Base-by-base conservation (phyloP, 2,797 vertebrate genomes). In the Poecilia picta region DNA sequence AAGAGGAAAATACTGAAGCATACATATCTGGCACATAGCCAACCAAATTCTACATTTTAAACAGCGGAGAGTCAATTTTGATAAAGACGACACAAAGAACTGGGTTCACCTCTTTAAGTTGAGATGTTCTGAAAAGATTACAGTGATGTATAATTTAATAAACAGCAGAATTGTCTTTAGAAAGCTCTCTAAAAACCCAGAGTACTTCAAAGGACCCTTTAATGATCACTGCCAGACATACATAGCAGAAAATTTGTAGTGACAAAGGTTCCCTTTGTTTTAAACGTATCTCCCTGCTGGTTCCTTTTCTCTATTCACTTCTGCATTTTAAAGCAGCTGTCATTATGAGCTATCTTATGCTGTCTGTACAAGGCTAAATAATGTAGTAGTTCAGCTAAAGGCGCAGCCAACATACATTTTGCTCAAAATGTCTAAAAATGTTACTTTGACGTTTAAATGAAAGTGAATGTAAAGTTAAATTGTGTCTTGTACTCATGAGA, bases 221-320 rank as follows among this genome's bases (percentile, higher is more conserved):
- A 87, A 89, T 86, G 75, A 91, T 91, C 79, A 83, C 47, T 59
- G 83, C 66, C 86, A 89, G 87, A 89, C 68, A 78, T 75, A 86
- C 82, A 84, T 73, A 71, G 78, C 39, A 33, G 77, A 73, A 70
- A 66, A 89, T 83, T 87, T 85, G 79, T 77, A 81, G 85, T 71
- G 87, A 89, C 81, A 87, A 85, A 85, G 78, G 85, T 85, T 84
- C 73, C 53, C 77, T 76, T 85, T 82, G 80, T 86, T 79, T 87
- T 80, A 88, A 91, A 87, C 49, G 77, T 73, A 0, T 78, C 76
- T 90, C 76, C 79, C 81, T 76, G 83, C 73, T 57, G 75, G 75
- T 73, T 81, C 76, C n/a, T 57, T 28, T 72, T 78, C 73, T 86
- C 59, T 55, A 39, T 80, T 84, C 78, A 74, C 73, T 77, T 72